Evolutionary conservation across 2,113 vertebrate species (phyloP).

Genomic region (Tachycineta bicolor): DNA sequence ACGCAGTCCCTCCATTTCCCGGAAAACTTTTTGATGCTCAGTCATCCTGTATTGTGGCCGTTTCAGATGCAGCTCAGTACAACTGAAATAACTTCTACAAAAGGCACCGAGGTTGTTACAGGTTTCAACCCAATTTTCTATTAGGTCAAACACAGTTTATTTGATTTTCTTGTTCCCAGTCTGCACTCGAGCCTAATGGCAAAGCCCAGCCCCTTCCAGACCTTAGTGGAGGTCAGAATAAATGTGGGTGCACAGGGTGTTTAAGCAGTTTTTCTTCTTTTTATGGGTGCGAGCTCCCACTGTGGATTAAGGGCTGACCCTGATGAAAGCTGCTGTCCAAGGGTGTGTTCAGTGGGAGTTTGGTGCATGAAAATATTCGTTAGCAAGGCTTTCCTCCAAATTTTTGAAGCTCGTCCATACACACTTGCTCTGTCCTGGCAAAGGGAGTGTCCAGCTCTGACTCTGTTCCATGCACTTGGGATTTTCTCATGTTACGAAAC

Average conservation of each 20-base stretch:
- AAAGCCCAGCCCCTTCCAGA: not conserved
- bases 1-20: not conserved
- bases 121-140: not conserved
- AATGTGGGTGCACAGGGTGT: not conserved
- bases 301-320: not conserved
- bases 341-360: not conserved
- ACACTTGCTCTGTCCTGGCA: not conserved
- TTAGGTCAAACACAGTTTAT: not conserved
- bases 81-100: not conserved
- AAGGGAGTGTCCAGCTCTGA: not conserved
- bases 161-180: not conserved
- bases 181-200: not conserved
- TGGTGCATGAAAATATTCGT: not conserved
- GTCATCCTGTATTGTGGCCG: not conserved
- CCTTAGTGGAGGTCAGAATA: not conserved
- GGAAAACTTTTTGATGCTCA: conserved; percentile 18
- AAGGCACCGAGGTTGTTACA: not conserved
- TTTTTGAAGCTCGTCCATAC: not conserved
- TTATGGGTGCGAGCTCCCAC: not conserved
- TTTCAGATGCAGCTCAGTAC: not conserved
- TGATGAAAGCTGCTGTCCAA: not conserved
- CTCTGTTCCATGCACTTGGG: not conserved
- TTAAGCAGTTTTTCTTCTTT: not conserved
- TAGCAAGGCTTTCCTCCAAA: not conserved
- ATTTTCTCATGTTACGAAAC: conserved; percentile 23